A percentile compares a stretch with the other conserved stretches of the same genome.
Evolutionary conservation across 2,113 vertebrate genomes (phyloP).

Genomic region (Azemiops feae): DNA sequence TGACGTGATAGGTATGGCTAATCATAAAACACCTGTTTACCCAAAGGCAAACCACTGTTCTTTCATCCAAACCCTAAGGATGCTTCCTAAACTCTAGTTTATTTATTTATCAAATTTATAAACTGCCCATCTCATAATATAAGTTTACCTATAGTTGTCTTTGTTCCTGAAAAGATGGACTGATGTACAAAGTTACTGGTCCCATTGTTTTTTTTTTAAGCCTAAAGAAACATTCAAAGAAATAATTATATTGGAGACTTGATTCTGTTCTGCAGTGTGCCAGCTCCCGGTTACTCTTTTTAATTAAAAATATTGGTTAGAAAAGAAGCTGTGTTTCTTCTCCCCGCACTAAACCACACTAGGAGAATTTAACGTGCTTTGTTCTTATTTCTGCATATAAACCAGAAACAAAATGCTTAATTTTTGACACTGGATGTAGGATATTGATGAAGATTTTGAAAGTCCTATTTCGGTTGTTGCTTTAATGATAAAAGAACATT

Average conservation of each 20-base stretch:
- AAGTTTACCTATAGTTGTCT: background rate
- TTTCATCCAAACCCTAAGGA: background rate
- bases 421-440: background rate
- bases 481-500: background rate
- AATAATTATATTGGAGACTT: background rate
- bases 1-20: background rate
- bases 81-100: background rate
- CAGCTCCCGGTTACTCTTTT: background rate
- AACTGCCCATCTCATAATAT: background rate
- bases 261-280: background rate
- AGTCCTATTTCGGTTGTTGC: background rate
- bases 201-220: background rate
- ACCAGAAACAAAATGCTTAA: background rate
- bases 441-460: background rate
- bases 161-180: background rate
- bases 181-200: background rate
- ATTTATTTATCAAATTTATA: background rate
- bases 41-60: background rate
- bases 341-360: background rate
- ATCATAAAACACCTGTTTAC: background rate
- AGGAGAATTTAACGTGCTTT: background rate
- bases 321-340: background rate
- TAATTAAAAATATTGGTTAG: background rate
- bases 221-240: background rate
- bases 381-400: background rate